These are phyloP conservation scores for Drosophila acutilabella DNA, from an alignment of 2,888 invertebrate species.

Conservation along the genomic window DNA sequence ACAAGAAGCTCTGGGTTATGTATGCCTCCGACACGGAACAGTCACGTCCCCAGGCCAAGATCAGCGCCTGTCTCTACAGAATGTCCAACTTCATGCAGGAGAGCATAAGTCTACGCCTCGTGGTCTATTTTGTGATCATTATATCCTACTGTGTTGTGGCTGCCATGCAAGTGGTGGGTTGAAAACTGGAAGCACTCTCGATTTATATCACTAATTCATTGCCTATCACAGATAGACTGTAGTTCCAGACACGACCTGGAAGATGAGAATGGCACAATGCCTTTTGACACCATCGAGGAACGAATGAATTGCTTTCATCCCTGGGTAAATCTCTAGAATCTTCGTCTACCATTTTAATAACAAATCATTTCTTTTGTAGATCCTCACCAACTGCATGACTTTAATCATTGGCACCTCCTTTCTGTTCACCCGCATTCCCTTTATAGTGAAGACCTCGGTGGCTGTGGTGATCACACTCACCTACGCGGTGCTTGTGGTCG, in stretches of 20 bases:
- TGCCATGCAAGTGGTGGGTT: constrained; percentile 71
- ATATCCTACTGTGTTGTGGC: constrained; percentile 87
- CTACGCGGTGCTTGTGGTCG: constrained; percentile 90
- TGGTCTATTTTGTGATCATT: constrained; percentile 89
- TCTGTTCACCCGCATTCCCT: constrained; percentile 93
- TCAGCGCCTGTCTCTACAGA: constrained; percentile 87
- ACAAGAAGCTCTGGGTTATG: constrained; percentile 89
- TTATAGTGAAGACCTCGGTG: constrained; percentile 91
- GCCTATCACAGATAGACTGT: not conserved
- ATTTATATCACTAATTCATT: not conserved
- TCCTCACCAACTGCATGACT: constrained; percentile 87
- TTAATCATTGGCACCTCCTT: constrained; percentile 89
- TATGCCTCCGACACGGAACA: constrained; percentile 70
- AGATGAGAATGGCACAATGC: not conserved
- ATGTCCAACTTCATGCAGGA: constrained; percentile 88
- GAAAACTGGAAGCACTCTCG: not conserved
- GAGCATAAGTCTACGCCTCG: constrained; percentile 87
- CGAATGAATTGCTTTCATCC: constrained; percentile 82
- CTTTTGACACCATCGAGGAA: constrained; percentile 16
- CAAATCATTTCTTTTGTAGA: constrained; percentile 58
- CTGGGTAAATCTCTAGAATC: constrained; percentile 74
- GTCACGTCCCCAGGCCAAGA: constrained; percentile 85
- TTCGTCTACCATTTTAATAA: not conserved
- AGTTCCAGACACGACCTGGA: not conserved
- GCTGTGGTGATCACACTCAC: constrained; percentile 88